A percentile compares a stretch with the other conserved stretches of the same genome.
Evolutionary conservation across 2,888 invertebrate genomes (phyloP).

Genomic region (Abscondita cerata): DNA sequence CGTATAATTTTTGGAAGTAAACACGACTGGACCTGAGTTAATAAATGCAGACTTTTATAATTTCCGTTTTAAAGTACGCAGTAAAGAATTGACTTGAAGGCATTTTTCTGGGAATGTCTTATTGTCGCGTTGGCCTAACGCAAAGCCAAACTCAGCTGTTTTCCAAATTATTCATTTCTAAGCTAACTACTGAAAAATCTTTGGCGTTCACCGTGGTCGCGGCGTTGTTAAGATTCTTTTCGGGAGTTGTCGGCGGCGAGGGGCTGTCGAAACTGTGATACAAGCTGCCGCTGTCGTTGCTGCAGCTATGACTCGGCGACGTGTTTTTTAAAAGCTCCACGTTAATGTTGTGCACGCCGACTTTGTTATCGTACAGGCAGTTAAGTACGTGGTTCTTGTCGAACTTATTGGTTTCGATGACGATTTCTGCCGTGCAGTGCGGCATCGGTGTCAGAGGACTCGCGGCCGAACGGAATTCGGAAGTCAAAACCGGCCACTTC

Average conservation of each 20-base stretch:
- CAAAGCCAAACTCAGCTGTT: slow-evolving; percentile 50
- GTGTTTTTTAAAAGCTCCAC: background rate
- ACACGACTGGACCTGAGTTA: slow-evolving; percentile 11
- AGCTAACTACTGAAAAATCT: slow-evolving; percentile 31
- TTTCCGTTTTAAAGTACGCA: slow-evolving; percentile 7
- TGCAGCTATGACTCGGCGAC: background rate
- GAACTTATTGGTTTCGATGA: slow-evolving; percentile 60
- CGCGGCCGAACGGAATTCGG: slow-evolving; percentile 56
- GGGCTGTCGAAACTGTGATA: slow-evolving; percentile 30
- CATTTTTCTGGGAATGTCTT: background rate
- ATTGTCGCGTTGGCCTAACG: slow-evolving; percentile 4
- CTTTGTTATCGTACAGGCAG: slow-evolving; percentile 54
- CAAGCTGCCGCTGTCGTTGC: slow-evolving; percentile 21
- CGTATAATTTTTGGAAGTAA: background rate
- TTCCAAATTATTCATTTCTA: slow-evolving; percentile 52
- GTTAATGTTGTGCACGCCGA: slow-evolving; percentile 4
- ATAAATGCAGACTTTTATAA: slow-evolving; percentile 15
- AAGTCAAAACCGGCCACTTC: slow-evolving; percentile 71
- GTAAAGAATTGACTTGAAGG: slow-evolving; percentile 21
- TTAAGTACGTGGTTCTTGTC: slow-evolving; percentile 60
- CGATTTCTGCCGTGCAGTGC: slow-evolving; percentile 61
- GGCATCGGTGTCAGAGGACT: slow-evolving; percentile 55
- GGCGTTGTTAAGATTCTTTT: slow-evolving; percentile 19
- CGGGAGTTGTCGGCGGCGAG: slow-evolving; percentile 22
- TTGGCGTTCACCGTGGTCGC: slow-evolving; percentile 3